Percentiles rank a stretch among this genome's conserved stretches.
These are phyloP conservation scores for Trissolcus japonicus DNA, from an alignment of 2,888 invertebrate genomes.

Conservation along the genomic window DNA sequence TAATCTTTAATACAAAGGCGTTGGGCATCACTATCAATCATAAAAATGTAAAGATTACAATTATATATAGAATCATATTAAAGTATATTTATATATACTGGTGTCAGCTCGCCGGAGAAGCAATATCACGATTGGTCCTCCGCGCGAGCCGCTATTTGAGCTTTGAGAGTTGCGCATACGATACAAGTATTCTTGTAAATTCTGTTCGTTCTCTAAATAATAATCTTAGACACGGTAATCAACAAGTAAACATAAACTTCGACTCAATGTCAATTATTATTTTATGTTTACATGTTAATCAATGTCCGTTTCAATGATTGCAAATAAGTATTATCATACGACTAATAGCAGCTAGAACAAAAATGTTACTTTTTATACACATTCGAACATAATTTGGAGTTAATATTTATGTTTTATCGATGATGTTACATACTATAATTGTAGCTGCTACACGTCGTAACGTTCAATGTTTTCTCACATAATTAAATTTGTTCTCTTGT, in stretches of 20 bases:
- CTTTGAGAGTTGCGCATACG: conserved; percentile 74
- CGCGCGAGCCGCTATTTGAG: conserved; percentile 76
- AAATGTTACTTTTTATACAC: conserved; percentile 1
- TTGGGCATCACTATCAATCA: conserved; percentile 66
- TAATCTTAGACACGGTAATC: conserved; percentile 51
- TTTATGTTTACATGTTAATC: conserved; percentile 54
- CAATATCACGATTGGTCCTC: conserved; percentile 74
- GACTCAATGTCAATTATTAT: conserved; percentile 22
- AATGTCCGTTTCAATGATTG: conserved; percentile 51
- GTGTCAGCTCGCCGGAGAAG: conserved; percentile 76
- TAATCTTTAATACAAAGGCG: conserved; percentile 65
- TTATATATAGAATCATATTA: conserved; percentile 70
- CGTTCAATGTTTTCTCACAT: conserved; percentile 9
- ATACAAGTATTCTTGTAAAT: conserved; percentile 60
- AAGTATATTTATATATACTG: conserved; percentile 70
- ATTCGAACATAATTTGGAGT: conserved; percentile 2
- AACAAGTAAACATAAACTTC: conserved; percentile 52
- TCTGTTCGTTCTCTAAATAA: conserved; percentile 48
- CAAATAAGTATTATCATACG: conserved; percentile 33
- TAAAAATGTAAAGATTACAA: conserved; percentile 67
- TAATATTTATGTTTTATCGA: conserved; percentile 8
- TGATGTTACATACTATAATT: not conserved
- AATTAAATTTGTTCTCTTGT: conserved; percentile 39
- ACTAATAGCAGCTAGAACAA: conserved; percentile 50
- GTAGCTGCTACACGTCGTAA: conserved; percentile 51